A percentile compares a stretch with the other conserved stretches of the same genome.
Conservation (phyloP, 2,888 invertebrate genomes). For the Philaethria dido region DNA sequence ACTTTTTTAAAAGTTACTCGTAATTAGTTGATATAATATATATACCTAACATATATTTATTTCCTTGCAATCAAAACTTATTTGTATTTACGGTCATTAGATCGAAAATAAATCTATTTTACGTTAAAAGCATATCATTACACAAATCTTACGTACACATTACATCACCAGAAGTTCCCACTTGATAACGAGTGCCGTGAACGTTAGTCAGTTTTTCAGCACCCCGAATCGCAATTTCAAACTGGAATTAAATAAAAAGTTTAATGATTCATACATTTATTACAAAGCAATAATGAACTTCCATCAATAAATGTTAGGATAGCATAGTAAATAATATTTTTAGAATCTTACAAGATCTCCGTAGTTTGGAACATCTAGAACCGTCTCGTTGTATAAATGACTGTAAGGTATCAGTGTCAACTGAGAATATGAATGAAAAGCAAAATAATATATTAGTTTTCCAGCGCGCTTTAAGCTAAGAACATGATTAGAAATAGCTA, state of each 20-base stretch:
- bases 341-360: conserved; percentile 60
- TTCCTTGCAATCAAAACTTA: no score
- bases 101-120: no score
- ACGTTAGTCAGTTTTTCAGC: conserved; percentile 56
- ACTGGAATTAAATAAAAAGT: no score
- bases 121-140: no score
- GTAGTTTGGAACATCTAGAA: conserved; percentile 62
- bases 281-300: no score
- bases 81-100: no score
- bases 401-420: conserved; percentile 76
- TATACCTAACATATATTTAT: no score
- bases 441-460: conserved; percentile 72
- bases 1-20: no score
- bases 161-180: conserved; percentile 69
- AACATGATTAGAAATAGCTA: conserved; percentile 64
- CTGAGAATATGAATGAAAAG: conserved; percentile 84
- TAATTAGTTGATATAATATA: no score
- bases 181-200: conserved; percentile 60
- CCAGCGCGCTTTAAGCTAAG: conserved; percentile 50
- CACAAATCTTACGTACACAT: conserved; percentile 61
- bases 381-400: conserved; percentile 54
- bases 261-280: no score
- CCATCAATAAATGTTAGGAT: no score
- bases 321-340: not conserved
- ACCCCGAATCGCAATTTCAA: conserved; percentile 63